Evolutionary conservation across 64 coral and sea anemone species (phyloP), one percentile per base, ranked within the genome.

Genomic region (Pachyseris speciosa): DNA sequence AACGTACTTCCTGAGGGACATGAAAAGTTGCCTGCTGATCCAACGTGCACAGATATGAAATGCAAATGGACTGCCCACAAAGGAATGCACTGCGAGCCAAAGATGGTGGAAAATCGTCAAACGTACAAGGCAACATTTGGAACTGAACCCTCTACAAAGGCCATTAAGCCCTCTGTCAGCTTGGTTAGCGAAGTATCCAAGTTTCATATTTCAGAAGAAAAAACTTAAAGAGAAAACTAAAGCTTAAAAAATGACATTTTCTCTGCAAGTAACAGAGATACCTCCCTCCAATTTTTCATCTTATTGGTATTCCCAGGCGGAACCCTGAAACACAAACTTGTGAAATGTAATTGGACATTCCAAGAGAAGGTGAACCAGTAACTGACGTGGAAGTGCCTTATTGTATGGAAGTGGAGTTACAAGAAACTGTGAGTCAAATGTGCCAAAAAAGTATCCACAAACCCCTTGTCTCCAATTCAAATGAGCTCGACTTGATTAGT

Each of bases 221-320:
- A 73, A 73, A 43, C 20, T 43, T 20, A 7, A 7, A 15, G 28
- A 36, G 16, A 31, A 73, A 73, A 87, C 66, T 33, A 72, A 52
- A 87, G 13, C 5, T 64, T 72, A 0, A 57, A 87, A 25, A 74
- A 74, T 87, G 85, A 87, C 32, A 74, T 88, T 74, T 88, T 88
- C 34, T 0, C 27, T 48, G 16, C 69, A 88, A 88, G 74, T 27
- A 41, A 53, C 15, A 74, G 49, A 42, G 51, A 88, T 41, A 72
- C 42, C 85, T 88, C 44, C 69, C 84, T 30, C 33, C 85, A 6
- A 75, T 88, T 41, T 88, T 74, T 41, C 85, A 88, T 88, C 43
- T 74, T 15, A 88, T 88, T 41, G 34, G 50, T 28, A 38, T 57
- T 30, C 50, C 68, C 4, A 88, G 29, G 39, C 0, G 6, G 5